These are phyloP conservation scores for Thinocorus orbignyianus DNA, from an alignment of 2,113 vertebrate species.

Conservation along the genomic window DNA sequence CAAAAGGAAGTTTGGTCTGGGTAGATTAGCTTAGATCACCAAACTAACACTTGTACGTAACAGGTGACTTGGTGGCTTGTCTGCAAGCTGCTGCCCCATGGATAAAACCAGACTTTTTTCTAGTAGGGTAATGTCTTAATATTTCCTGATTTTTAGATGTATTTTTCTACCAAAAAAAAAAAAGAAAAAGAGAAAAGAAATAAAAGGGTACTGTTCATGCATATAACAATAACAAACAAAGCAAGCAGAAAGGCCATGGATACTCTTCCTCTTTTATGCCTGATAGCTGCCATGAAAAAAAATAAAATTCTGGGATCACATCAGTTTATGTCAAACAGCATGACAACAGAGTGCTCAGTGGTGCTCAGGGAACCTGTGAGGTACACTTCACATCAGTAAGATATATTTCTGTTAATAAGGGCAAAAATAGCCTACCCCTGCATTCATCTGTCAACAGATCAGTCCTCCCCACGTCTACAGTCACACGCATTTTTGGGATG, in stretches of 20 bases:
- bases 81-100: neutral
- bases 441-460: neutral
- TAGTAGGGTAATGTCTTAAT: neutral
- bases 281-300: neutral
- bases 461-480: neutral
- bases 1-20: neutral
- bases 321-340: neutral
- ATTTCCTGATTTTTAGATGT: neutral
- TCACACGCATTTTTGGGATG: neutral
- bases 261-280: constrained; percentile 2
- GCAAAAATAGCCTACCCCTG: neutral
- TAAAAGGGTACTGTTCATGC: neutral
- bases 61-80: neutral
- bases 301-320: neutral
- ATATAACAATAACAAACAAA: neutral
- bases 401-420: neutral
- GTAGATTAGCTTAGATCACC: neutral
- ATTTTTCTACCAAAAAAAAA: neutral
- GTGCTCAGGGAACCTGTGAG: neutral
- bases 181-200: no score
- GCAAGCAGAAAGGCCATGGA: neutral
- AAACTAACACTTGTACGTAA: neutral
- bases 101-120: neutral
- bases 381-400: neutral
- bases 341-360: neutral